Percentiles rank a stretch among this genome's conserved stretches.
phyloP scores from a whole-genome alignment of 2,113 vertebrate species.

The Cichladusa arquata region DNA sequence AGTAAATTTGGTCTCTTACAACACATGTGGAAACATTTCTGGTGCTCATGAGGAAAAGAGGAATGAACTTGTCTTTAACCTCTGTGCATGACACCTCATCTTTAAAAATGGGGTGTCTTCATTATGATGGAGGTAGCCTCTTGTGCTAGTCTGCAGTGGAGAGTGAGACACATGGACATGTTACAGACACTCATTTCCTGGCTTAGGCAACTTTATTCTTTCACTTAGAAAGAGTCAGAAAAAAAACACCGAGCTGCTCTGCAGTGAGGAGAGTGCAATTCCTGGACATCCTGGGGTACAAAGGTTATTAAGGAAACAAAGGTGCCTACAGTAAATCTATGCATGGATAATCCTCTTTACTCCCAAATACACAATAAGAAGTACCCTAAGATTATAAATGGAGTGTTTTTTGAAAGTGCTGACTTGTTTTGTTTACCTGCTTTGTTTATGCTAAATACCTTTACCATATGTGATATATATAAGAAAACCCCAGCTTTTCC shows the following conservation, averaged over 20 bases:
- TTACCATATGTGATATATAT: not conserved
- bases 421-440: not conserved
- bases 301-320: not conserved
- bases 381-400: not conserved
- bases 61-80: not conserved
- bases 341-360: not conserved
- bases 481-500: not conserved
- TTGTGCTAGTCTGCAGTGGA: not conserved
- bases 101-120: not conserved
- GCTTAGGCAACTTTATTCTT: not conserved
- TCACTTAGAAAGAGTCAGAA: not conserved
- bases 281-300: not conserved
- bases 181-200: not conserved
- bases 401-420: not conserved
- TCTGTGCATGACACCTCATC: not conserved
- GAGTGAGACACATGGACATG: fast-evolving
- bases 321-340: not conserved
- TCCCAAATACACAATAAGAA: not conserved
- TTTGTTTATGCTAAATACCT: not conserved
- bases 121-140: not conserved
- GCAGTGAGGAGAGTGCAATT: not conserved
- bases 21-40: not conserved
- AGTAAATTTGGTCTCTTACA: not conserved
- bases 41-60: not conserved
- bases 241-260: not conserved